Evolutionary conservation across 2,888 invertebrate genomes (phyloP).

Genomic region (Orthonevra nobilis): DNA sequence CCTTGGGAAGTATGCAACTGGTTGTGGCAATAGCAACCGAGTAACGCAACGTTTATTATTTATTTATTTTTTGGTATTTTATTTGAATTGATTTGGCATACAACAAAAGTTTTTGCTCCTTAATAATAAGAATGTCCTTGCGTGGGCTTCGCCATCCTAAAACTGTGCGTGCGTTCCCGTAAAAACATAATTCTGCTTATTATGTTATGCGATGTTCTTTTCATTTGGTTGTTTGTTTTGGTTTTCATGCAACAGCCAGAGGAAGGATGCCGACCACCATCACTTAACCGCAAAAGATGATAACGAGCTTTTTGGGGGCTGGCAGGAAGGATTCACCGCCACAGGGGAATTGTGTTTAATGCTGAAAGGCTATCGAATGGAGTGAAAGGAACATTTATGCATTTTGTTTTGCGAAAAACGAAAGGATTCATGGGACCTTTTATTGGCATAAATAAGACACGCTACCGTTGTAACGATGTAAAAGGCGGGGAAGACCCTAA

Average conservation of each 20-base stretch:
- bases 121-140: conserved; percentile 14
- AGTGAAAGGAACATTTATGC: conserved; percentile 17
- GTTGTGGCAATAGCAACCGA: conserved; percentile 16
- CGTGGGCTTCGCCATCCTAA: neutral
- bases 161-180: conserved; percentile 10
- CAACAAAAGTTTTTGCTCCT: conserved; percentile 10
- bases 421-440: conserved; percentile 17
- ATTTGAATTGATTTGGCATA: conserved; percentile 57
- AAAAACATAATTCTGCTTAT: conserved; percentile 25
- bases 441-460: conserved; percentile 15
- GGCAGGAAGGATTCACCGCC: neutral
- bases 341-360: neutral
- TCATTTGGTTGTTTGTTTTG: conserved; percentile 11
- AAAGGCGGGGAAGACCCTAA: conserved; percentile 7
- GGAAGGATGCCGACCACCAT: neutral
- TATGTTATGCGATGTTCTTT: too few relatives aligned
- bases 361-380: conserved; percentile 10
- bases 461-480: neutral
- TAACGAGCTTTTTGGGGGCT: neutral
- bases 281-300: conserved; percentile 7
- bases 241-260: conserved; percentile 28
- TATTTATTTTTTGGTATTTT: conserved; percentile 44
- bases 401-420: conserved; percentile 27
- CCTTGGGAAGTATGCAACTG: conserved; percentile 24
- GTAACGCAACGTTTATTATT: conserved; percentile 39